Conservation (phyloP, 2,797 vertebrate genomes). For the Hippocampus kuda region DNA sequence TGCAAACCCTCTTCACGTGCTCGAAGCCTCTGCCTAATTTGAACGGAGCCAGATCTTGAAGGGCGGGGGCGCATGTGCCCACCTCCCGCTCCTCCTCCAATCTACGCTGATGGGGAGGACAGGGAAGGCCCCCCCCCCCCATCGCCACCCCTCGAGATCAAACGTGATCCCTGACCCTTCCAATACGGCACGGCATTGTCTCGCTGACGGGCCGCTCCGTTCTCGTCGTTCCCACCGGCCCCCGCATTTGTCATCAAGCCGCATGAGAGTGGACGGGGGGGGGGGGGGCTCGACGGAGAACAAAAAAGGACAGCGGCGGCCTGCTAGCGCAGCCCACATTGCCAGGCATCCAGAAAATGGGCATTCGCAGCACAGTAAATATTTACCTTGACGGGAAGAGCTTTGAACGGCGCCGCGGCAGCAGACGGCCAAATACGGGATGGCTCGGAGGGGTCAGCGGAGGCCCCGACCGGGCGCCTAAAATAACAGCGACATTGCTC, state of each 20-base stretch:
- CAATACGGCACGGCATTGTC: slow-evolving; percentile 53
- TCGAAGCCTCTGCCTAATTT: neutral
- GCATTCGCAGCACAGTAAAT: slow-evolving; percentile 43
- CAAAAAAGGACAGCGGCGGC: slow-evolving; percentile 30
- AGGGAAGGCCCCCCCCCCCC: slow-evolving; percentile 35
- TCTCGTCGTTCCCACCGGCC: slow-evolving; percentile 50
- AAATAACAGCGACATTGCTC: slow-evolving; percentile 46
- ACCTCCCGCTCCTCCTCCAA: slow-evolving; percentile 18
- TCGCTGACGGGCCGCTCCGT: slow-evolving; percentile 35
- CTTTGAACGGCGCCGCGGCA: slow-evolving; percentile 40
- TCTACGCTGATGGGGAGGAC: slow-evolving; percentile 46
- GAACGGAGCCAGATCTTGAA: neutral
- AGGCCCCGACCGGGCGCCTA: slow-evolving; percentile 31
- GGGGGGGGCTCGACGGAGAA: slow-evolving; percentile 19
- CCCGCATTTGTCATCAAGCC: slow-evolving; percentile 46
- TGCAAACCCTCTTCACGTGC: neutral
- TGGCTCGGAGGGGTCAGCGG: slow-evolving; percentile 36
- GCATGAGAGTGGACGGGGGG: slow-evolving; percentile 31
- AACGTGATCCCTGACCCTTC: slow-evolving; percentile 58
- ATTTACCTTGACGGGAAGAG: slow-evolving; percentile 45
- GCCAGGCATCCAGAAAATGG: slow-evolving; percentile 26
- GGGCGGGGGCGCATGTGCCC: neutral
- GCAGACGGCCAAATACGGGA: slow-evolving; percentile 25
- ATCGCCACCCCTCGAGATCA: slow-evolving; percentile 38
- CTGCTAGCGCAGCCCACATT: slow-evolving; percentile 31